These are phyloP conservation scores for Indri indri DNA, from an alignment of 2,113 vertebrate species.

Conservation along the genomic window DNA sequence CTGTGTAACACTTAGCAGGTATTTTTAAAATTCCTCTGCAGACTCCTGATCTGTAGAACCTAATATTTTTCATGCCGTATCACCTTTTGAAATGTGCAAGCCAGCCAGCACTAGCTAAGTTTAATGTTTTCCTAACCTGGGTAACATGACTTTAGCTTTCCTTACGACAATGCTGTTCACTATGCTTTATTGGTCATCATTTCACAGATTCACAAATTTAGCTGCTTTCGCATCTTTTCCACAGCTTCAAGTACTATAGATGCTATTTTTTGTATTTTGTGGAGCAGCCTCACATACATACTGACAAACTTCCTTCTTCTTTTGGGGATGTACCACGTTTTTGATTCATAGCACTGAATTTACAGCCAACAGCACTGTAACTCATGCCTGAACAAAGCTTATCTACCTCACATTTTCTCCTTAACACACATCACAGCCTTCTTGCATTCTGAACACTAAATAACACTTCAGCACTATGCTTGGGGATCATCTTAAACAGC, in stretches of 20 bases:
- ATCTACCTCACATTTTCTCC: conserved; percentile 19
- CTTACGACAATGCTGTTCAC: neutral
- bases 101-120: neutral
- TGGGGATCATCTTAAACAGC: neutral
- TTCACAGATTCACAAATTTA: neutral
- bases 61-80: neutral
- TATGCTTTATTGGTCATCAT: neutral
- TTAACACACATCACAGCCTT: neutral
- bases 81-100: neutral
- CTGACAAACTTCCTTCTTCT: conserved; percentile 1
- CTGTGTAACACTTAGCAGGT: neutral
- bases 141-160: neutral
- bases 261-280: neutral
- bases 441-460: neutral
- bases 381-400: neutral
- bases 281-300: neutral
- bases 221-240: neutral
- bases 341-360: neutral
- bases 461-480: neutral
- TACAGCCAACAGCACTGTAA: neutral
- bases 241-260: neutral
- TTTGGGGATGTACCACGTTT: neutral
- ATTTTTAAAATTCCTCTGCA: neutral
- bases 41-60: neutral
- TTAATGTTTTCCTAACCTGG: neutral